phyloP scores from a whole-genome alignment of 2,888 invertebrate genomes.

The Athetis lepigone region DNA sequence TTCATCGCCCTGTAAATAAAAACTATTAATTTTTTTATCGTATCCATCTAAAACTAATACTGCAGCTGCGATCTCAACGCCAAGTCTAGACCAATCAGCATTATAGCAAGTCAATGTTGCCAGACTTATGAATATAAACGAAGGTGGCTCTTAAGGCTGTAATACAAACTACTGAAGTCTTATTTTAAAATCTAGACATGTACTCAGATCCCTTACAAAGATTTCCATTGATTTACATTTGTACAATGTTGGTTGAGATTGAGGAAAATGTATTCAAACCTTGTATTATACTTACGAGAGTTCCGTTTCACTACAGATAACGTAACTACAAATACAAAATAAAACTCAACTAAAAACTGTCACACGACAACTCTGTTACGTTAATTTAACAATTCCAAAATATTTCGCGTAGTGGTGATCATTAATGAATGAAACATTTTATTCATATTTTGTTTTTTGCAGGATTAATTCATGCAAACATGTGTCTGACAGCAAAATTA shows the following conservation, averaged over 20 bases:
- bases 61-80: neutral
- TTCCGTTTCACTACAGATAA: neutral
- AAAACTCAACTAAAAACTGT: conserved; percentile 7
- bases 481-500: conserved; percentile 59
- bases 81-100: conserved; percentile 3
- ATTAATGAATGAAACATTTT: conserved; percentile 53
- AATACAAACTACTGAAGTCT: conserved; percentile 1
- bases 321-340: neutral
- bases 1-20: too few species aligned
- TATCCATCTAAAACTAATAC: neutral
- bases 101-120: neutral
- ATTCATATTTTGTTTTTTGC: conserved; percentile 49
- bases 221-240: conserved; percentile 18
- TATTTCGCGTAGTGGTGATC: conserved; percentile 17
- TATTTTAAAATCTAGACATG: neutral
- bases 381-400: conserved; percentile 23
- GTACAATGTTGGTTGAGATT: conserved; percentile 23
- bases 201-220: neutral
- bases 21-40: too few species aligned
- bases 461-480: conserved; percentile 56
- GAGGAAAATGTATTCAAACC: conserved; percentile 19
- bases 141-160: neutral
- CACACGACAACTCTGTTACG: neutral
- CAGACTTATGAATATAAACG: neutral
- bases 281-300: conserved; percentile 3